phyloP scores from a whole-genome alignment of 2,888 invertebrate species.

The Ethmia dodecea region DNA sequence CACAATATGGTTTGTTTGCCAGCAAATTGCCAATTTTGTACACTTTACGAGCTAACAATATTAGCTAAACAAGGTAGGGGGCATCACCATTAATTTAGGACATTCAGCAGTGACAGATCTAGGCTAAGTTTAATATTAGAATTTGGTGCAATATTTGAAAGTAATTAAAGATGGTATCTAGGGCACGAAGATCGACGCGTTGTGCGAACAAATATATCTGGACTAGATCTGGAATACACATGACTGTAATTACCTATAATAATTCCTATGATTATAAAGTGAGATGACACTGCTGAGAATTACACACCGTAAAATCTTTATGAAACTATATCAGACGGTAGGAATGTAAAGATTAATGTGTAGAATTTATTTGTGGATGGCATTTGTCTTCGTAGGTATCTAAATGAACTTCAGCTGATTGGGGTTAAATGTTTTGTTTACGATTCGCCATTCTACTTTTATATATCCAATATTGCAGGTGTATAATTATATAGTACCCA shows the following conservation, averaged over 20 bases:
- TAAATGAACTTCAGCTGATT: too few relatives aligned
- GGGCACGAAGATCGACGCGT: constrained; percentile 41
- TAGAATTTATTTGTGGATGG: too few relatives aligned
- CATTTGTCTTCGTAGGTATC: too few relatives aligned
- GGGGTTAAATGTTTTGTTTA: too few relatives aligned
- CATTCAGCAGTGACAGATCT: too few relatives aligned
- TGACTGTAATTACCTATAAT: constrained; percentile 21
- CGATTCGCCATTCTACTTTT: too few relatives aligned
- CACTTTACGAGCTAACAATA: constrained; percentile 16
- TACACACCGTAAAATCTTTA: constrained; percentile 14
- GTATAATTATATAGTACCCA: too few relatives aligned
- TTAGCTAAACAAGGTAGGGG: constrained; percentile 22
- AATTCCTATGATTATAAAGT: constrained; percentile 28
- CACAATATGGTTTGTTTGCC: not conserved
- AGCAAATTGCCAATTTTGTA: not conserved
- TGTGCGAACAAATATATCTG: constrained; percentile 33
- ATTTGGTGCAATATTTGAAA: too few relatives aligned
- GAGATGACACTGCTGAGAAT: constrained; percentile 25
- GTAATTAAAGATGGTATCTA: constrained; percentile 37
- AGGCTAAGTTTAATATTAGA: too few relatives aligned
- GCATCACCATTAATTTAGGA: constrained; percentile 35
- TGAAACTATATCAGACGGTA: too few relatives aligned
- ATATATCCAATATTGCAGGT: too few relatives aligned
- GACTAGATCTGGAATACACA: constrained; percentile 28
- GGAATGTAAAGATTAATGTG: too few relatives aligned